Conservation (phyloP, 1,140 invertebrate species). For the Bombus vancouverensis region DNA sequence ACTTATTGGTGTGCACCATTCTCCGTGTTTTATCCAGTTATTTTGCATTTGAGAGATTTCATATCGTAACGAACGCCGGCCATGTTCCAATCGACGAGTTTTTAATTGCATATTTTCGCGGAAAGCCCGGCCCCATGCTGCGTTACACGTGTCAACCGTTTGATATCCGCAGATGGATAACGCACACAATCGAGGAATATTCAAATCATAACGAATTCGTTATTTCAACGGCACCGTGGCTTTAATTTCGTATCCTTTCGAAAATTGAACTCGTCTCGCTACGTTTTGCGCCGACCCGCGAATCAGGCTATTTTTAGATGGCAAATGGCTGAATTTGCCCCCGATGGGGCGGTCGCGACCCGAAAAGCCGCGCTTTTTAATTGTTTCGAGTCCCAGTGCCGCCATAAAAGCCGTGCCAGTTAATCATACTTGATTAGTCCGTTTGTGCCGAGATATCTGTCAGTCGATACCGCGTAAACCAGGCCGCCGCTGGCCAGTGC, state of each 20-base stretch:
- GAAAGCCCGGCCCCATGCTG: not conserved
- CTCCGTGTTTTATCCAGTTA: not conserved
- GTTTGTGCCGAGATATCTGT: slow-evolving; percentile 63
- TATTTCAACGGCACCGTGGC: not conserved
- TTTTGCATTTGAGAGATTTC: slow-evolving; percentile 6
- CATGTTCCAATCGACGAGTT: slow-evolving; percentile 5
- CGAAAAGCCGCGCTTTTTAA: slow-evolving; percentile 7
- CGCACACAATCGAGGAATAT: not conserved
- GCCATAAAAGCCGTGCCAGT: slow-evolving; percentile 32
- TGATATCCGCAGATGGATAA: not conserved
- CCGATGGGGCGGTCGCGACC: not conserved
- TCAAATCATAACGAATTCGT: slow-evolving; percentile 15
- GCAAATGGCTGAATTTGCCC: not conserved
- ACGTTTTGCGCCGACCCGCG: not conserved
- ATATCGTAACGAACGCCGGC: not conserved
- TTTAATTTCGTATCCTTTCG: slow-evolving; percentile 9
- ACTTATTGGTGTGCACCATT: not conserved
- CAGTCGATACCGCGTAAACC: slow-evolving; percentile 46
- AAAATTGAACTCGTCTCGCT: not conserved
- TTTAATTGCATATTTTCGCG: slow-evolving; percentile 13
- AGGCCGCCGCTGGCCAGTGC: not conserved
- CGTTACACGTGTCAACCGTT: not conserved
- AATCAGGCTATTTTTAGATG: not conserved
- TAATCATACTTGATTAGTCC: slow-evolving; percentile 64
- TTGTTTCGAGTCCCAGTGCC: not conserved